Evolutionary conservation across 2,113 vertebrate genomes (phyloP), one percentile per base, ranked within the genome.

Genomic region (Polyodon spathula): DNA sequence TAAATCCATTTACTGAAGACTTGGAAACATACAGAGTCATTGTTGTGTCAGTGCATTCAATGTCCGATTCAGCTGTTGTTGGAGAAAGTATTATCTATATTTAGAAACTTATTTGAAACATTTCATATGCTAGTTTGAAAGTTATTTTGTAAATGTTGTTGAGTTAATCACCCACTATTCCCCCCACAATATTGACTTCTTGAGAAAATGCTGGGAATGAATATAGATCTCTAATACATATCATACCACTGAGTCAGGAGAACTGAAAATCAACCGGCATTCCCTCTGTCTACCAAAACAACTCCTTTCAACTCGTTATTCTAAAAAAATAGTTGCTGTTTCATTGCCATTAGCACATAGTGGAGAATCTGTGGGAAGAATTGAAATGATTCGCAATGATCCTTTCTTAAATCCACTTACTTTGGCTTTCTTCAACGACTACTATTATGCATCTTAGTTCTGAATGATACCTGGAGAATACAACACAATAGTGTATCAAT

Each of bases 371-470:
- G 6, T 54, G 6, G 6, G 9, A 54, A 5, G 9, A 1, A 1
- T 54, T 5, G 11, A 6, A 27, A 54, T 37, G 1, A 54, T 37
- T 55, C 39, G 27, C 37, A 37, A 11, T 7, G 2, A 9, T 6
- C 8, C 42, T 8, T 11, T 27, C 1, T 16, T 10, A 8, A 43
- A 44, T 55, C 27, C 27, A 59, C 73, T 71, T 51, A 79, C 76
- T 54, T 40, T n/a, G 2, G 6, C 8, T 1, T 0, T 3, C 27
- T 42, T 6, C 41, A 40, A 81, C 64, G 0, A 64, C 40, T 6
- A 81, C 57, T 5, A 78, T 1, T 12, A 83, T 68, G 56, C 84
- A 86, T 54, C 78, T 78, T 73, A 86, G 73, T 60, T 84, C 81
- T 0, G 81, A 80, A 59, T 83, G 76, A 60, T 78, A 84, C 52